Conservation (phyloP, 1,140 invertebrate genomes). For the Hypothenemus hampei region DNA sequence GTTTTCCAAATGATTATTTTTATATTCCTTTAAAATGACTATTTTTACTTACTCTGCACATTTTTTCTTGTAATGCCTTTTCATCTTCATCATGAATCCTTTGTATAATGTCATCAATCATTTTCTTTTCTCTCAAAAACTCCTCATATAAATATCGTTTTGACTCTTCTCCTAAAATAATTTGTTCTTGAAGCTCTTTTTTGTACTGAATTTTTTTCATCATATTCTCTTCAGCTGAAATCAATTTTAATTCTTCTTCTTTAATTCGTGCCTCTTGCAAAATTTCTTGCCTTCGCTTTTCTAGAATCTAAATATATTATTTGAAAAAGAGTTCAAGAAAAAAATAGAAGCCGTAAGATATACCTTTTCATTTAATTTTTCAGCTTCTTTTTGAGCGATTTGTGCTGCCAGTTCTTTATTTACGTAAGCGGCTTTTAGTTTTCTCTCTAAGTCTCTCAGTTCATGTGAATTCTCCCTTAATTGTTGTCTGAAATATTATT, state of each 20-base stretch:
- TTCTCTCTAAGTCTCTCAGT: conserved; percentile 43
- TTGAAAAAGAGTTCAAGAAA: background rate
- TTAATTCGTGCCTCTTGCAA: conserved; percentile 28
- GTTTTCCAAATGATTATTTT: background rate
- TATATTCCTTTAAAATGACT: background rate
- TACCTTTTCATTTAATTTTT: conserved; percentile 36
- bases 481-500: conserved; percentile 18
- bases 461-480: conserved; percentile 44
- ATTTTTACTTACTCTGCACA: conserved; percentile 28
- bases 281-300: conserved; percentile 24
- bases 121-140: conserved; percentile 45
- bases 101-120: conserved; percentile 45
- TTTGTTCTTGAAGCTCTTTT: conserved; percentile 45
- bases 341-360: background rate
- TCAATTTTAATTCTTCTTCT: conserved; percentile 32
- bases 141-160: conserved; percentile 44
- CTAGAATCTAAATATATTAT: conserved; percentile 22
- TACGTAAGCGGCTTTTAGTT: conserved; percentile 45
- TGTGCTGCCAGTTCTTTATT: conserved; percentile 44
- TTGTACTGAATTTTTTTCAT: conserved; percentile 41
- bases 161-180: conserved; percentile 41
- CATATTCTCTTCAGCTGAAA: conserved; percentile 32
- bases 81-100: conserved; percentile 45
- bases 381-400: conserved; percentile 44
- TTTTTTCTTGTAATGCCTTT: conserved; percentile 38